Evolutionary conservation across 1,140 invertebrate species (phyloP), one percentile per base, ranked within the genome.

Genomic region (Myzus persicae): DNA sequence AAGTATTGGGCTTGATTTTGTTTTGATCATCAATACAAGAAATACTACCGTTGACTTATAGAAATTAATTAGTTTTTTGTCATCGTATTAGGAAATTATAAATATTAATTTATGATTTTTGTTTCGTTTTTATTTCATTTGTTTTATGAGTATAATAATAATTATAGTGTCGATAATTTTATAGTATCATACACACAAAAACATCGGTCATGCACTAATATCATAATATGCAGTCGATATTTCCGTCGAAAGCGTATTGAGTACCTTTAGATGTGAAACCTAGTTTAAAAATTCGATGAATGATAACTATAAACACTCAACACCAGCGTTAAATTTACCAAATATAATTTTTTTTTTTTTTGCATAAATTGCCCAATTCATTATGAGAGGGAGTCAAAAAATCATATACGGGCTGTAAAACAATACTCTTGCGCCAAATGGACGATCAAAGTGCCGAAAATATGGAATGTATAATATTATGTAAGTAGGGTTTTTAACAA

Each of bases 321-420:
- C 59, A 18, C 20, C 59, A n/a, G 31, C 31, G 14, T 76, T 36
- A 18, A 76, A 76, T 76, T 76, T n/a, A 76, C 31, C 59, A n/a
- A 76, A 1, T 76, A 20, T 51, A 48, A n/a, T 6, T 7, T 51
- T 51, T 51, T 48, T n/a, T 31, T 31, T 31, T 40, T 82, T 22
- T 82, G 22, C 22, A 40, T 40, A 42, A 14, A 42, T 84, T 11
- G 6, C 2, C 8, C 9, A 31, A 42, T 84, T 84, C 11, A 40
- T 82, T 40, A 48, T 87, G 18, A 46, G 6, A 87, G 44, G 44
- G 85, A 87, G 85, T 87, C 85, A 87, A 87, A 7, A 87, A 87
- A 87, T 87, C 85, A 87, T 87, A 87, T 87, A 46, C 85, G 85
- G 85, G 85, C 31, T 46, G 85, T 87, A 87, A 87, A 36, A 46